These are phyloP conservation scores for Murina feae DNA, from an alignment of 2,113 vertebrate species.

Conservation along the genomic window DNA sequence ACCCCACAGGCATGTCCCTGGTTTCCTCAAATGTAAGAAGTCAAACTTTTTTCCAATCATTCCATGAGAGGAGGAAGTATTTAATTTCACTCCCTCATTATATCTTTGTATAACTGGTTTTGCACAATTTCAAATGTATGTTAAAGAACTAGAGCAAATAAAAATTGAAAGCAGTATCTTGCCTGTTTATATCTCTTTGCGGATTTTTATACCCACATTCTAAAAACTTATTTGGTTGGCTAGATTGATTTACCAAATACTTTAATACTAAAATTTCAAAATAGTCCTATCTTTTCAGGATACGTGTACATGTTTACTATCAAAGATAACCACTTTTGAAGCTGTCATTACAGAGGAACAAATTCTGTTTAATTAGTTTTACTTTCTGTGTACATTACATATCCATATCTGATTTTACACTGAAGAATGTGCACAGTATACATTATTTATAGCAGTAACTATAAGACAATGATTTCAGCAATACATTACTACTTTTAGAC, in stretches of 20 bases:
- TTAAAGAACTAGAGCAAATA: not conserved
- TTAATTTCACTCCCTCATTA: not conserved
- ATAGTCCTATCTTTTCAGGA: not conserved
- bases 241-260: not conserved
- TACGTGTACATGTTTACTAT: not conserved
- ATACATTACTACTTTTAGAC: not conserved
- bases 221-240: not conserved
- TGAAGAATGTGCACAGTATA: not conserved
- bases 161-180: not conserved
- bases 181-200: not conserved
- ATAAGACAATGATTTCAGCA: not conserved
- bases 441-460: not conserved
- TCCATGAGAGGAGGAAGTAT: not conserved
- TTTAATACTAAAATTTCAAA: not conserved
- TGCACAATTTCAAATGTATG: not conserved
- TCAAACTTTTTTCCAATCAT: not conserved
- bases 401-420: not conserved
- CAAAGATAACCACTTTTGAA: not conserved
- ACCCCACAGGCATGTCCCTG: not conserved
- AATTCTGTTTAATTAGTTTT: not conserved
- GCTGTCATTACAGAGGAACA: not conserved
- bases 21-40: slow-evolving; percentile 2
- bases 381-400: not conserved
- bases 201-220: not conserved
- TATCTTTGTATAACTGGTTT: not conserved